Percentiles rank a stretch among this genome's conserved stretches.
Evolutionary conservation across 2,113 vertebrate genomes (phyloP).

Genomic region (Halichoerus grypus): DNA sequence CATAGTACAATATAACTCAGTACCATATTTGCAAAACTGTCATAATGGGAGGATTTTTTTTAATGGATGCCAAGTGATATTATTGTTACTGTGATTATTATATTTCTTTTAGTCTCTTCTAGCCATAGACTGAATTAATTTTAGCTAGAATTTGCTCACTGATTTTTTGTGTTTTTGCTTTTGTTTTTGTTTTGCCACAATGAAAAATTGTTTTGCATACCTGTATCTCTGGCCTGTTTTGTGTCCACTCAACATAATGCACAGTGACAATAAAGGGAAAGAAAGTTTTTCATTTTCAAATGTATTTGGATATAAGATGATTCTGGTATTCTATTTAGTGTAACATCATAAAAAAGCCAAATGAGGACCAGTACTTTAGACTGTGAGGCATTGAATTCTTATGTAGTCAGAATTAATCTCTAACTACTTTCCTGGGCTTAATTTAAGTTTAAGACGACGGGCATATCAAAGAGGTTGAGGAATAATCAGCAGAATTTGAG

Average conservation of each 20-base stretch:
- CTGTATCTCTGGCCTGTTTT: not conserved
- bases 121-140: not conserved
- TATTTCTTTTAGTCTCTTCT: not conserved
- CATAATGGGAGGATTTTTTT: not conserved
- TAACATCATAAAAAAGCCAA: not conserved
- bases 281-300: not conserved
- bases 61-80: not conserved
- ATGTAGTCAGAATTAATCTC: not conserved
- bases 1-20: not conserved
- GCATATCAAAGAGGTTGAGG: not conserved
- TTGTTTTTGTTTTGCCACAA: not conserved
- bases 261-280: not conserved
- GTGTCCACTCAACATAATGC: not conserved
- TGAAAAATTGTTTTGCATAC: not conserved
- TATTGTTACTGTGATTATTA: not conserved
- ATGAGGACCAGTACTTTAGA: not conserved
- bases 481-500: not conserved
- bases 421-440: not conserved
- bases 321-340: not conserved
- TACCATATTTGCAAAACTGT: not conserved
- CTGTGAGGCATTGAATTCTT: not conserved
- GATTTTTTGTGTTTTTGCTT: not conserved
- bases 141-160: not conserved
- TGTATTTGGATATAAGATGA: not conserved
- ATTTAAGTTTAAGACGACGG: not conserved